phyloP scores from a whole-genome alignment of 2,888 invertebrate genomes.

The Drymonia ruficornis region DNA sequence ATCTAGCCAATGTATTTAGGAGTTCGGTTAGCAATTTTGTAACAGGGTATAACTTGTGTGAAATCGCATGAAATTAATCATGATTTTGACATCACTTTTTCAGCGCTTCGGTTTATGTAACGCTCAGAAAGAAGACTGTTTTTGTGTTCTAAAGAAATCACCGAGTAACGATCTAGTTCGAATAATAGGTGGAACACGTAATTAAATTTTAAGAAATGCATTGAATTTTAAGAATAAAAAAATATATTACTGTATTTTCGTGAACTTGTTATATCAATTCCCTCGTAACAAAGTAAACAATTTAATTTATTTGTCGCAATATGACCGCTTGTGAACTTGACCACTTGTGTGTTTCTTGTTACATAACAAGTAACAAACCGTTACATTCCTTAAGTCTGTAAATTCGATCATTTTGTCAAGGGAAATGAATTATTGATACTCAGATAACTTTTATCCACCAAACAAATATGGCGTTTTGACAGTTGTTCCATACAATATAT shows the following conservation, averaged over 20 bases:
- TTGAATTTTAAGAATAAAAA: neutral
- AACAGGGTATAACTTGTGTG: slow-evolving; percentile 23
- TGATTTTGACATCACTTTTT: slow-evolving; percentile 25
- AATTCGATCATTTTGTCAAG: neutral
- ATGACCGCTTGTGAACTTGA: too few relatives aligned
- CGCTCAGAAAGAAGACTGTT: slow-evolving; percentile 4
- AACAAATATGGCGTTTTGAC: too few relatives aligned
- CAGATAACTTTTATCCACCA: too few relatives aligned
- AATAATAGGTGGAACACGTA: slow-evolving; percentile 2
- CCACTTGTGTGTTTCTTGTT: too few relatives aligned
- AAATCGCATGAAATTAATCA: slow-evolving; percentile 24
- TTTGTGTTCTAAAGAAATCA: slow-evolving; percentile 4
- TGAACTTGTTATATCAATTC: neutral
- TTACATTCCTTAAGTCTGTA: neutral
- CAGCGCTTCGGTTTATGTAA: slow-evolving; percentile 21
- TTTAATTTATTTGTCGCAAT: too few relatives aligned
- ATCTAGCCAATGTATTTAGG: slow-evolving; percentile 1
- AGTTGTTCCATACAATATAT: too few relatives aligned
- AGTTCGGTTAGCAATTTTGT: slow-evolving; percentile 10
- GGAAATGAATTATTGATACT: too few relatives aligned
- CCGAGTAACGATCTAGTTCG: neutral
- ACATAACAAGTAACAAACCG: neutral
- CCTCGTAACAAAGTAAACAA: neutral
- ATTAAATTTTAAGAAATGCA: slow-evolving; percentile 1
- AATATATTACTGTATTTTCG: neutral